Evolutionary conservation across 2,113 vertebrate genomes (phyloP).

Genomic region (Asarcornis scutulata): DNA sequence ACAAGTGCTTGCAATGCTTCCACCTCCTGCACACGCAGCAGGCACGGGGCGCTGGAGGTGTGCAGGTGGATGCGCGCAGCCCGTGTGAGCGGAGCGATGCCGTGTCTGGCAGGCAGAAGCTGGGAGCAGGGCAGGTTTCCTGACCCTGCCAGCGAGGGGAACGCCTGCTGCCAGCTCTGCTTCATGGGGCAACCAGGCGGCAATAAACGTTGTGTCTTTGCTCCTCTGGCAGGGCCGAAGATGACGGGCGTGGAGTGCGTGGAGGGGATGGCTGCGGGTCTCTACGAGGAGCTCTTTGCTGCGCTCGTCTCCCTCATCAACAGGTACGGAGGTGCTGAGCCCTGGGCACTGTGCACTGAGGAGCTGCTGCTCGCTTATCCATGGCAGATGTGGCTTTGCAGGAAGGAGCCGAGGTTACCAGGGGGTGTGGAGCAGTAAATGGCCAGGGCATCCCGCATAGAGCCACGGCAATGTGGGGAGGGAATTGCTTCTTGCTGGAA

Average conservation of each 20-base stretch:
- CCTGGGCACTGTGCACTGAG: rapidly evolving
- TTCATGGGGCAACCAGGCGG: rapidly evolving
- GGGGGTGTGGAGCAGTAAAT: background rate
- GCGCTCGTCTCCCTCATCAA: conserved; percentile 89
- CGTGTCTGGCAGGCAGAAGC: background rate
- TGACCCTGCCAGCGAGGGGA: rapidly evolving
- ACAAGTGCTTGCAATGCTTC: background rate
- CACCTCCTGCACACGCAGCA: rapidly evolving
- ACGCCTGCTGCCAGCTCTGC: rapidly evolving
- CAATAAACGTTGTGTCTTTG: rapidly evolving
- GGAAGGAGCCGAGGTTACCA: background rate
- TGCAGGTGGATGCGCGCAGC: rapidly evolving
- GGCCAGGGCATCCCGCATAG: background rate
- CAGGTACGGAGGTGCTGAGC: conserved; percentile 77
- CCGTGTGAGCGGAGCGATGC: rapidly evolving
- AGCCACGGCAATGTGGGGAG: background rate
- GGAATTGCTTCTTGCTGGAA: rapidly evolving
- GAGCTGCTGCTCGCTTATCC: background rate
- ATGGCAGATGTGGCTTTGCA: background rate
- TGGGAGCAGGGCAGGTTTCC: rapidly evolving
- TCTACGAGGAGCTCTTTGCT: conserved; percentile 93
- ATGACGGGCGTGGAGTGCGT: conserved; percentile 89
- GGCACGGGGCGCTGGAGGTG: background rate
- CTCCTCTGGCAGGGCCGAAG: conserved; percentile 80
- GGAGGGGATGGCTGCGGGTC: conserved; percentile 89